phyloP scores from a whole-genome alignment of 2,888 invertebrate genomes.

The Lepidonotus clava region DNA sequence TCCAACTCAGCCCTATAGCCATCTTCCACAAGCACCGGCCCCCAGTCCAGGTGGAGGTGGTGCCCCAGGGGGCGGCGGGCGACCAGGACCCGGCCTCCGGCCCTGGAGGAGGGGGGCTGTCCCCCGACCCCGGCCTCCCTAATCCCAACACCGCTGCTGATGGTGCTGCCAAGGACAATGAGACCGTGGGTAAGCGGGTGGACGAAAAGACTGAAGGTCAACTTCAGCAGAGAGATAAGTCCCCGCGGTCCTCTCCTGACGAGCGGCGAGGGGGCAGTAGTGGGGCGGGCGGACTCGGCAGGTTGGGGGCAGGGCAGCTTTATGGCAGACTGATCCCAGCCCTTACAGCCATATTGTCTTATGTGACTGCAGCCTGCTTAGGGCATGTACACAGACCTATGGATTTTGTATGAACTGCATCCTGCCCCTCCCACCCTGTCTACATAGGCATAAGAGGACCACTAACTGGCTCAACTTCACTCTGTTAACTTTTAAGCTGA shows the following conservation, averaged over 20 bases:
- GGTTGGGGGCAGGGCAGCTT: background rate
- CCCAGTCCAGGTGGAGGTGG: constrained; percentile 14
- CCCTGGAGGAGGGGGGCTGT: background rate
- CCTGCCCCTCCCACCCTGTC: no score
- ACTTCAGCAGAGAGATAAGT: constrained; percentile 37
- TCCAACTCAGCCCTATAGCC: constrained; percentile 54
- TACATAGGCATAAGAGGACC: no score
- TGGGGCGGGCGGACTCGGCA: background rate
- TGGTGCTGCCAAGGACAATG: background rate
- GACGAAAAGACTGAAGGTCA: constrained; percentile 33
- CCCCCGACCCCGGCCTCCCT: background rate
- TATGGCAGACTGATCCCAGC: no score
- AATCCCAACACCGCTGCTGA: background rate
- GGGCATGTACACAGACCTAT: no score
- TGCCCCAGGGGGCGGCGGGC: background rate
- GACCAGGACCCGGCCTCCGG: background rate
- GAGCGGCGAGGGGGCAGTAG: background rate
- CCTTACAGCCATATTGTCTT: no score
- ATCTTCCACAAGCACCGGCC: constrained; percentile 41
- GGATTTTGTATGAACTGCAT: no score
- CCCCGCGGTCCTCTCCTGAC: constrained; percentile 29
- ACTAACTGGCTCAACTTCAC: no score
- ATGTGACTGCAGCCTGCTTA: no score
- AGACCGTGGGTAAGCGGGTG: background rate
- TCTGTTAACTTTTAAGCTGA: no score